Base-by-base conservation (phyloP, 2,797 vertebrate genomes). In the Cuculus canorus region DNA sequence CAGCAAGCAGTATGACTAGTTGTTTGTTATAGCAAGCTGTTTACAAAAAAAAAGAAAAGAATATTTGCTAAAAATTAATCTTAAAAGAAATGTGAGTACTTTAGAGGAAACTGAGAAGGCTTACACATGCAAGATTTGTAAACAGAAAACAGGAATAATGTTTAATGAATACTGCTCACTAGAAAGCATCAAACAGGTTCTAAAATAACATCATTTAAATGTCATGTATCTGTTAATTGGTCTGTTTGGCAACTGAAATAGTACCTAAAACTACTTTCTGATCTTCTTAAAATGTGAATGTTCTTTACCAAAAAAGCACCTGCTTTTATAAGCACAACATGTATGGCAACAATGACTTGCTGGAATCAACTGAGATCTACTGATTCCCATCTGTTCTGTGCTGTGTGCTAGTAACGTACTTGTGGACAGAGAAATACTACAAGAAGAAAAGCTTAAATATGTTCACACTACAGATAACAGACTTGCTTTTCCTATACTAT, bases 401-500 rank as follows among this genome's bases (percentile, higher is more conserved):
- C 28, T 8, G 10, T 1, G 1, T 35, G 39, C 10, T 43, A 3
- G 1, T 54, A 56, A 41, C 8, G 11, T 8, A 47, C 6, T 32
- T 43, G 30, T 2, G 10, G 43, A 68, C n/a, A 77, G 53, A 84
- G n/a, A 65, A 66, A 52, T 37, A 25, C 39, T 54, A 37, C 33
- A 37, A 43, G 17, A 35, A 68, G 13, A 12, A 64, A 70, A 60
- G 37, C 13, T 81, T 63, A 47, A 57, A 28, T 27, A 43, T 7
- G 5, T 37, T 48, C 39, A 54, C 47, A 21, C 33, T 33, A 69
- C 13, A 73, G 23, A 39, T 7, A 82, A 41, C 3, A 54, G 25
- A 43, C 11, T 61, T 68, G 10, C 18, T 66, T 13, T 65, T 69
- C 17, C 21, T 60, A 25, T 41, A n/a, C 9, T 47, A 13, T 25